Evolutionary conservation across 2,888 invertebrate genomes (phyloP).

Genomic region (Leptothorax acervorum): DNA sequence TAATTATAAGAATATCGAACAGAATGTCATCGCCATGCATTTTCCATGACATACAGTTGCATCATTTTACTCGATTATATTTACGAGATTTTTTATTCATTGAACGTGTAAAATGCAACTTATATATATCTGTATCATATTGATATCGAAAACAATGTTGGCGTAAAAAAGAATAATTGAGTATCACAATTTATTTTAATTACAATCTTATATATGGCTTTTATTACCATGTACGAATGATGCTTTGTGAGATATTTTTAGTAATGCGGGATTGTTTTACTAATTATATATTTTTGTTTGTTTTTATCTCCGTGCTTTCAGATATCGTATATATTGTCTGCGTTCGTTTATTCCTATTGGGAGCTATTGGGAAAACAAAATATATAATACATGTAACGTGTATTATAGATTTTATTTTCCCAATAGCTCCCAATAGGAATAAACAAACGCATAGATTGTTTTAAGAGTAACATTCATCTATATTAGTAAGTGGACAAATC

Average conservation of each 20-base stretch:
- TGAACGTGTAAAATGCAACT: constrained; percentile 1
- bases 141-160: constrained; percentile 18
- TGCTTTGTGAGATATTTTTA: constrained; percentile 27
- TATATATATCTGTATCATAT: constrained; percentile 31
- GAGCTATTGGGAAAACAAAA: too few species aligned
- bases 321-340: background rate
- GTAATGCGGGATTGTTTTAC: constrained; percentile 8
- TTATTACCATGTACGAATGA: background rate
- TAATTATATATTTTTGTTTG: constrained; percentile 12
- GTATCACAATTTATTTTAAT: constrained; percentile 33
- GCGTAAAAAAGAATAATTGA: constrained; percentile 6
- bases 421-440: too few species aligned
- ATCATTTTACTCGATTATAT: constrained; percentile 16
- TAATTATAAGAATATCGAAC: background rate
- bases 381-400: too few species aligned
- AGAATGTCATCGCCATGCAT: constrained; percentile 4
- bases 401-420: too few species aligned
- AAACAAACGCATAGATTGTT: background rate
- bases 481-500: constrained; percentile 1
- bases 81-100: constrained; percentile 11
- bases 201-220: background rate
- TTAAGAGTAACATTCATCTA: background rate
- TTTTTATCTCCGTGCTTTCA: constrained; percentile 1
- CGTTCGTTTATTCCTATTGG: too few species aligned
- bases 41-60: constrained; percentile 41